Percentiles rank a stretch among this genome's conserved stretches.
Conservation (phyloP, 2,113 vertebrate genomes). For the Mus pahari region DNA sequence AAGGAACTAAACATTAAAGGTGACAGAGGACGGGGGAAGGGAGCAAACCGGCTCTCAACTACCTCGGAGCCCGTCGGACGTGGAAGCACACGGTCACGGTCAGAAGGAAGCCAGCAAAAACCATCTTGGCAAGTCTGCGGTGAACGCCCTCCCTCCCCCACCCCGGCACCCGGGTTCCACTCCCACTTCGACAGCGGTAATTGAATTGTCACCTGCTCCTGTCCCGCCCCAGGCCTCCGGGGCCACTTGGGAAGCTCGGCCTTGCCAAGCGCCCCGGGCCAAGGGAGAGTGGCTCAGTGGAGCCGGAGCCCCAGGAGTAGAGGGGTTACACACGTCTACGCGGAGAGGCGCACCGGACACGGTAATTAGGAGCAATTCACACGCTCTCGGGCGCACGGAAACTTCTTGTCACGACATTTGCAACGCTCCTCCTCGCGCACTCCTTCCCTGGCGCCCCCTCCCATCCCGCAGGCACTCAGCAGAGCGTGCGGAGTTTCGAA, state of each 20-base stretch:
- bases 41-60: neutral
- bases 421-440: slow-evolving; percentile 72
- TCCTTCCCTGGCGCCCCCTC: slow-evolving; percentile 68
- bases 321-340: slow-evolving; percentile 68
- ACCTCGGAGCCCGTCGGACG: neutral
- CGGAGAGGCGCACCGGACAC: slow-evolving; percentile 69
- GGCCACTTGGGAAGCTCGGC: slow-evolving; percentile 73
- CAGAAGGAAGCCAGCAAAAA: slow-evolving; percentile 18
- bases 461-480: slow-evolving; percentile 86
- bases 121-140: slow-evolving; percentile 55
- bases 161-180: neutral
- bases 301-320: slow-evolving; percentile 62
- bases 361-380: slow-evolving; percentile 80
- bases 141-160: slow-evolving; percentile 36
- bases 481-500: slow-evolving; percentile 84
- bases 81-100: neutral
- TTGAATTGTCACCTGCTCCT: slow-evolving; percentile 80
- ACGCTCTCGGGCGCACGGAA: slow-evolving; percentile 77
- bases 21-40: neutral
- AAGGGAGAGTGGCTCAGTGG: slow-evolving; percentile 20
- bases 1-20: slow-evolving; percentile 38
- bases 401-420: slow-evolving; percentile 78
- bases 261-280: slow-evolving; percentile 69
- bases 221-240: slow-evolving; percentile 46
- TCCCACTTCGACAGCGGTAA: slow-evolving; percentile 57